Evolutionary conservation across 2,888 invertebrate genomes (phyloP), one percentile per base, ranked within the genome.

Genomic region (Drosophila setosimentum): DNA sequence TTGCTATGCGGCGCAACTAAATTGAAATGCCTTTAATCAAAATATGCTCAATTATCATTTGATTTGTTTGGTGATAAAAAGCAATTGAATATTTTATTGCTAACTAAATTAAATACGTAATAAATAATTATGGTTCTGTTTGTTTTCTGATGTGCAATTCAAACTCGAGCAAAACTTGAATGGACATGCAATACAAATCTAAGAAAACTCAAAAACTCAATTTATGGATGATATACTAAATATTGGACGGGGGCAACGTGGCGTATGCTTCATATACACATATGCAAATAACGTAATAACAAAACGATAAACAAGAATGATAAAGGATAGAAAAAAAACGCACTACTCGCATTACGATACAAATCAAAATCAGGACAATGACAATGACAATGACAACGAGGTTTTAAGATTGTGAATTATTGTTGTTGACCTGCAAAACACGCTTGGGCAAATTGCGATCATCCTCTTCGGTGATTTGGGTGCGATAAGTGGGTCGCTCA

Each of bases 391-490:
- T n/a, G n/a, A n/a, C n/a, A n/a, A n/a, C n/a, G n/a, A n/a, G n/a
- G n/a, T n/a, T 65, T 66, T 32, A n/a, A 64, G 61, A 42, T 30
- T 51, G n/a, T 1, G n/a, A 5, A 1, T 48, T 21, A 1, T 48
- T 21, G 3, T 24, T 21, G 29, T 27, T 49, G 89, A 95, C 98
- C 98, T 97, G 97, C 91, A 98, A 94, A 89, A 98, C 97, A 91
- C 97, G 96, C 94, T 98, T 98, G 82, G 98, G 98, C 90, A 98
- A 95, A 94, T 97, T 98, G 91, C 98, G 95, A 94, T 98, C 98
- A 93, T 98, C 98, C 94, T 98, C 98, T 94, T 98, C 98, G 50
- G 98, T 98, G 94, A 98, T 98, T 94, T 98, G 98, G 60, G 98
- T 98, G 92, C 98, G 96, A 94, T 98, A 98, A 67, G 97, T 98